These are phyloP conservation scores for Gymnothorax javanicus DNA, from an alignment of 2,797 vertebrate species.

Conservation along the genomic window DNA sequence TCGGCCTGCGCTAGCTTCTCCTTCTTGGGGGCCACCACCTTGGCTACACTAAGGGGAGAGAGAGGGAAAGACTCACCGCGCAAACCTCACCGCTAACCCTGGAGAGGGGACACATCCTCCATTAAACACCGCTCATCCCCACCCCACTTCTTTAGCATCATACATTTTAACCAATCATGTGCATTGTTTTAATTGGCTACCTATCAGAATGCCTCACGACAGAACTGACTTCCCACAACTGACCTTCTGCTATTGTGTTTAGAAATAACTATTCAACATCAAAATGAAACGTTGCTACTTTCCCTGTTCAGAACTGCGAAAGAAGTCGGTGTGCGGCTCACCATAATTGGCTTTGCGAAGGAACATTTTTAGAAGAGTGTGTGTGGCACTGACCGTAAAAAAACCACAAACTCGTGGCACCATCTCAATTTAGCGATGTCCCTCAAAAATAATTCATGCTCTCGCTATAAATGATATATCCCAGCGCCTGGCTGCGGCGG, in stretches of 20 bases:
- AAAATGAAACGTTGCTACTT: background rate
- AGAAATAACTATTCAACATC: background rate
- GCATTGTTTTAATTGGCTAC: background rate
- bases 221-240: background rate
- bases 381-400: background rate
- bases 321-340: no score
- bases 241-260: background rate
- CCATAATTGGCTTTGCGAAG: background rate
- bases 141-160: no score
- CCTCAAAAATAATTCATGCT: background rate
- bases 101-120: no score
- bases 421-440: background rate
- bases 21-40: conserved; percentile 88
- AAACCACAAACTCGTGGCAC: background rate
- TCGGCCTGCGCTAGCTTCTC: conserved; percentile 80
- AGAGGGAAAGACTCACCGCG: background rate
- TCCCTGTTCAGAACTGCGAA: background rate
- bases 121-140: no score
- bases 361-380: background rate
- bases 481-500: background rate
- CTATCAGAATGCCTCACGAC: background rate
- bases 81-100: background rate
- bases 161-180: conserved; percentile 1
- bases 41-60: conserved; percentile 75
- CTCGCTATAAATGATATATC: background rate